Percentiles rank a stretch among this genome's conserved stretches.
These are phyloP conservation scores for Lysandra bellargus DNA, from an alignment of 2,888 invertebrate species.

Conservation along the genomic window DNA sequence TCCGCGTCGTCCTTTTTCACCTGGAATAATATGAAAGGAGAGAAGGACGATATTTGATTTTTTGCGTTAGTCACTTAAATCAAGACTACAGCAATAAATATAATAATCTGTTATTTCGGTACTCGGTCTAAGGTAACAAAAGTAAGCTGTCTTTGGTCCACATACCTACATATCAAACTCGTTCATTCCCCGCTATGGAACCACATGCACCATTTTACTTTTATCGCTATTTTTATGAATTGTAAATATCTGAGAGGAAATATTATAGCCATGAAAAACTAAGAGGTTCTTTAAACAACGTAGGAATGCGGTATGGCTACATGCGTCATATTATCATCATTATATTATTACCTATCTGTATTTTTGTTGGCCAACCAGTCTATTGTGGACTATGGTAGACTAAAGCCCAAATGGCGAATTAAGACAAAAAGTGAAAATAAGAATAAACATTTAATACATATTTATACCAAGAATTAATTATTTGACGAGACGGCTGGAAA, in stretches of 20 bases:
- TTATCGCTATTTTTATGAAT: conserved; percentile 11
- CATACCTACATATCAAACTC: background rate
- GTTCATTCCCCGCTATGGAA: background rate
- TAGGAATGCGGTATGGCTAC: background rate
- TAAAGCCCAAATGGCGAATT: background rate
- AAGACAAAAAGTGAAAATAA: background rate
- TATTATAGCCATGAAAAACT: conserved; percentile 12
- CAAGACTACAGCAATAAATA: too few species aligned
- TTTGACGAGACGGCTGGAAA: too few species aligned
- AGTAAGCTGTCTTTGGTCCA: background rate
- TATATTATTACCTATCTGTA: background rate
- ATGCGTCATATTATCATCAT: background rate
- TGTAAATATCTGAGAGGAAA: background rate
- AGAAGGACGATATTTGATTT: too few species aligned
- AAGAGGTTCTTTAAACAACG: conserved; percentile 4
- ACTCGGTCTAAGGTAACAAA: background rate
- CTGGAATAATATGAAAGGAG: too few species aligned
- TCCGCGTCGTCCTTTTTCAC: too few species aligned
- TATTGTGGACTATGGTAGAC: background rate
- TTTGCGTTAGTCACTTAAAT: too few species aligned
- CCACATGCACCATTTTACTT: background rate
- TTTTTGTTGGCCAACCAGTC: background rate
- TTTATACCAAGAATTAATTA: too few species aligned
- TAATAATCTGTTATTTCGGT: too few species aligned
- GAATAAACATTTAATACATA: too few species aligned